A percentile compares a stretch with the other conserved stretches of the same genome.
Conservation (phyloP, 2,797 vertebrate genomes). For the Eulemur albifrons region DNA sequence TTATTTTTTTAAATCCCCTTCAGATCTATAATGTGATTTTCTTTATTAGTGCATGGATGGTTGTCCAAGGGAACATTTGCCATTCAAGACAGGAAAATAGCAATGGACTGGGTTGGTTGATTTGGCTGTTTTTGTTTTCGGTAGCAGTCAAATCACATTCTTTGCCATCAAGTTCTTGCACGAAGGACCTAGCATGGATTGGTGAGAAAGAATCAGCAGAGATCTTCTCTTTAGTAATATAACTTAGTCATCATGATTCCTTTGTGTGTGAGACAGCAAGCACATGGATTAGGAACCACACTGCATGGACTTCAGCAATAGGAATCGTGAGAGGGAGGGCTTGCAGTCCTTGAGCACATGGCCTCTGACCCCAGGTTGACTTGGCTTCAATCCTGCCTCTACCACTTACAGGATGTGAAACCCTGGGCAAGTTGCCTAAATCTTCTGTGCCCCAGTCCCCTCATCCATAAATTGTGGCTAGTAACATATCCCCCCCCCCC, state of each 20-base stretch:
- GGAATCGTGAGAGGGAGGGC: background rate
- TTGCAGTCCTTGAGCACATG: background rate
- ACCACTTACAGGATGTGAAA: background rate
- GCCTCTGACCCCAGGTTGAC: background rate
- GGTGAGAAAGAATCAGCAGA: background rate
- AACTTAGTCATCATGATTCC: background rate
- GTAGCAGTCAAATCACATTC: background rate
- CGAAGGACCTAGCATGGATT: background rate
- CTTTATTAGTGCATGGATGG: background rate
- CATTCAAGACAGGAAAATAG: background rate
- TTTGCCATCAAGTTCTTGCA: background rate
- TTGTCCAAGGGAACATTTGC: background rate
- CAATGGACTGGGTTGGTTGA: background rate
- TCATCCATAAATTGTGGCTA: background rate
- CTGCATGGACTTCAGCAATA: background rate
- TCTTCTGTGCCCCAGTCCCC: background rate
- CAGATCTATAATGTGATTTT: background rate
- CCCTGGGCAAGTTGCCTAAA: background rate
- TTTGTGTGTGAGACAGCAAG: background rate
- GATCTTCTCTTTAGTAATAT: background rate
- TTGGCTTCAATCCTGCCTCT: background rate
- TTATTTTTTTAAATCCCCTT: background rate
- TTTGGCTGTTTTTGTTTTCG: slow-evolving; percentile 12
- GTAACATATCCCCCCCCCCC: background rate
- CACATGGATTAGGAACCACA: background rate